Percentiles rank a stretch among this genome's conserved stretches.
These are phyloP conservation scores for Sebastes taczanowskii DNA, from an alignment of 2,797 vertebrate species.

Conservation along the genomic window DNA sequence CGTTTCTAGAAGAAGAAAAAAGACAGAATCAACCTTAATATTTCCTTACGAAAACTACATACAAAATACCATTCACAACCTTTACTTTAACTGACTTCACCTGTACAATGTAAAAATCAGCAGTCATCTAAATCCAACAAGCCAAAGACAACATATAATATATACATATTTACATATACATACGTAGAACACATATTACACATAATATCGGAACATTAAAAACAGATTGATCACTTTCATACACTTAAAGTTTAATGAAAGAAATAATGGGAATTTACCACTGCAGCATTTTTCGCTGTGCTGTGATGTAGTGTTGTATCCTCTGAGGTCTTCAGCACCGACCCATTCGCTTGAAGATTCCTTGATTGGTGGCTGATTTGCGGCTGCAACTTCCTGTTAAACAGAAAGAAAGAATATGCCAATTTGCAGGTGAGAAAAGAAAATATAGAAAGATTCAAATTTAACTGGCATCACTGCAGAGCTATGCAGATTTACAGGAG, in stretches of 20 bases:
- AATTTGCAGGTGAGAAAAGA: conserved; percentile 5
- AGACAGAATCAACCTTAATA: not conserved
- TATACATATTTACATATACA: not conserved
- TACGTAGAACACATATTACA: not conserved
- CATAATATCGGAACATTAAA: too few relatives aligned
- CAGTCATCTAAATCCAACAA: not conserved
- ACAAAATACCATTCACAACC: not conserved
- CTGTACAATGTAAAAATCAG: not conserved
- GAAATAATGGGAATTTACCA: conserved; percentile 66
- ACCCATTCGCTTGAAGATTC: conserved; percentile 60
- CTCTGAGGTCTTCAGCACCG: conserved; percentile 66
- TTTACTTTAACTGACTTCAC: not conserved
- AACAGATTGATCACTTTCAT: not conserved
- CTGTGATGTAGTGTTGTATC: conserved; percentile 67
- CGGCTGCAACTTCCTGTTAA: conserved; percentile 78
- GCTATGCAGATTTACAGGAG: not conserved
- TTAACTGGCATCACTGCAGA: not conserved
- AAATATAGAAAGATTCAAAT: not conserved
- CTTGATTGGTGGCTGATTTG: conserved; percentile 62
- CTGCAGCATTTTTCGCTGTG: conserved; percentile 69
- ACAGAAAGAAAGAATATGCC: conserved; percentile 28
- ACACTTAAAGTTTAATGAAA: not conserved
- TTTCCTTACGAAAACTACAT: not conserved
- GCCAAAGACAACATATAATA: not conserved
- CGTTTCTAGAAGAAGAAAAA: conserved; percentile 77